Conservation (phyloP, 2,113 vertebrate genomes). For the Scortum barcoo region DNA sequence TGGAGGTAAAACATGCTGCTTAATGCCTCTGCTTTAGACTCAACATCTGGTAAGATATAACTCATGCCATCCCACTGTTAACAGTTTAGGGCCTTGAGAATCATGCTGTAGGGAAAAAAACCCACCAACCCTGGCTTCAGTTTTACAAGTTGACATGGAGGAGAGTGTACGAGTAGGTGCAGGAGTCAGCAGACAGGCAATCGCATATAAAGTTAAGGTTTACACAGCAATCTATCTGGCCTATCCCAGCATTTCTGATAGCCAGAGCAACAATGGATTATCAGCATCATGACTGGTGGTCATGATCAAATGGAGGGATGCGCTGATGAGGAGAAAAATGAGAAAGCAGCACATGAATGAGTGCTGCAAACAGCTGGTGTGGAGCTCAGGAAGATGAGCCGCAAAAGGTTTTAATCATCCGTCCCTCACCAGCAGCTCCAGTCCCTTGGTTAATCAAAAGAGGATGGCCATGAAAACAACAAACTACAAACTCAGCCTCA, state of each 20-base stretch:
- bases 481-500: background rate
- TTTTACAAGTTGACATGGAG: background rate
- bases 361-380: background rate
- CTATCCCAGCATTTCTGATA: background rate
- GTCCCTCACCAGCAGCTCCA: background rate
- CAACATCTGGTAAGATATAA: slow-evolving; percentile 1
- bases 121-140: background rate
- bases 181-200: background rate
- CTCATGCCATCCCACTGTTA: background rate
- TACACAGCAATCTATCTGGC: background rate
- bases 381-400: background rate
- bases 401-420: too few species aligned
- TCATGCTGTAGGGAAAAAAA: too few species aligned
- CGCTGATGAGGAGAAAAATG: background rate
- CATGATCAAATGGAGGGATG: background rate
- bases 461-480: background rate
- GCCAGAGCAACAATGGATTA: background rate
- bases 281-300: background rate
- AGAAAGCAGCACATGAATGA: background rate
- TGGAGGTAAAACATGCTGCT: background rate
- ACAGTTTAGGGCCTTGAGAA: background rate
- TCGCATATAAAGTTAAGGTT: background rate
- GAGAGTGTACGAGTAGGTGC: background rate
- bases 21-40: background rate
- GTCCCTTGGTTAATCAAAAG: slow-evolving; percentile 3